Evolutionary conservation across 1,140 invertebrate species (phyloP).

Genomic region (Drosophila sproati): DNA sequence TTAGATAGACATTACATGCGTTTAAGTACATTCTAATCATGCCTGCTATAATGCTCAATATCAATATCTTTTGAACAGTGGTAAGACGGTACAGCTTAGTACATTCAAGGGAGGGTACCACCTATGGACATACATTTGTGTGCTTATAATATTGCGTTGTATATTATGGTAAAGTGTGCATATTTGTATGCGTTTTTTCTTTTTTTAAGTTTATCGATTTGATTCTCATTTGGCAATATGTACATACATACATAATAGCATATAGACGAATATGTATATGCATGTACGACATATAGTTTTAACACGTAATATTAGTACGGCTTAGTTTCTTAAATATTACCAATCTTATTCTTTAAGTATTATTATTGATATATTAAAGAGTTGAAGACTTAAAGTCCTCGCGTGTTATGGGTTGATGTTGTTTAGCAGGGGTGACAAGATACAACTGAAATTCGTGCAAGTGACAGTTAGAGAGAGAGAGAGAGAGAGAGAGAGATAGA

Average conservation of each 20-base stretch:
- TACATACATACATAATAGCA: conserved; percentile 20
- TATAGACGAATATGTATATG: conserved; percentile 17
- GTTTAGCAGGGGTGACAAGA: conserved; percentile 11
- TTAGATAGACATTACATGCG: neutral
- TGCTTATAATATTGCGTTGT: conserved; percentile 12
- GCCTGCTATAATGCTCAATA: neutral
- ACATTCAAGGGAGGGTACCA: conserved; percentile 9
- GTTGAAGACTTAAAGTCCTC: conserved; percentile 30
- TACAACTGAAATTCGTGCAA: conserved; percentile 22
- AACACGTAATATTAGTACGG: conserved; percentile 17
- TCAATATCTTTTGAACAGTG: conserved; percentile 1
- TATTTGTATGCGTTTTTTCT: neutral
- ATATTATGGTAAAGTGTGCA: neutral
- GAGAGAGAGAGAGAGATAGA: conserved; percentile 12
- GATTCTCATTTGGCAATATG: conserved; percentile 36
- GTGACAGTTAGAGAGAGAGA: neutral
- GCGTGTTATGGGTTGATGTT: conserved; percentile 3
- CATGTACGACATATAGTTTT: conserved; percentile 43
- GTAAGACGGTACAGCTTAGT: conserved; percentile 12
- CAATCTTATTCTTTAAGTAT: conserved; percentile 31
- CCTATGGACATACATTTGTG: conserved; percentile 8
- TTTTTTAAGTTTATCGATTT: conserved; percentile 6
- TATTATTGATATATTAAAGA: conserved; percentile 22
- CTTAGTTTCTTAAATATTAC: conserved; percentile 20
- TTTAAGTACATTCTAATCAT: conserved; percentile 7